Conservation (phyloP, 2,113 vertebrate species). For the Heterocephalus glaber region DNA sequence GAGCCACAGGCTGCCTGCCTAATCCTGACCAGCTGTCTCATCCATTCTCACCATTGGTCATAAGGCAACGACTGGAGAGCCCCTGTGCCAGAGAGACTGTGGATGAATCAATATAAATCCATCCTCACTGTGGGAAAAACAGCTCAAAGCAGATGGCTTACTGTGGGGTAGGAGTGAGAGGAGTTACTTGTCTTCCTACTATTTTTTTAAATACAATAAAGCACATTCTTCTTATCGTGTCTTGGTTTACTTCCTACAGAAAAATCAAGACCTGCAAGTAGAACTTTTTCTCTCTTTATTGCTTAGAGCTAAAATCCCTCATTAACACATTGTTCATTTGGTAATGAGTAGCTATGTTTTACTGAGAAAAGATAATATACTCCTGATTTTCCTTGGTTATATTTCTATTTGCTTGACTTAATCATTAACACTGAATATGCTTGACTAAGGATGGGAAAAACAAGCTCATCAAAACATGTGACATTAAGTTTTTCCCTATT, state of each 20-base stretch:
- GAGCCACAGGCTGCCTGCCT: conserved; percentile 16
- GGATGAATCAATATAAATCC: conserved; percentile 67
- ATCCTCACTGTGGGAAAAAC: conserved; percentile 55
- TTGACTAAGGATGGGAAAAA: conserved; percentile 69
- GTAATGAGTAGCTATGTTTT: neutral
- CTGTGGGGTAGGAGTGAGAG: neutral
- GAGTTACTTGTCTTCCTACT: neutral
- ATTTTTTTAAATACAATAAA: conserved; percentile 42
- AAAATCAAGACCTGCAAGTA: conserved; percentile 20
- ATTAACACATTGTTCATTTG: neutral
- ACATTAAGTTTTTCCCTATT: conserved; percentile 75
- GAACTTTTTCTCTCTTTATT: neutral
- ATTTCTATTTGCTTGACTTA: conserved; percentile 70
- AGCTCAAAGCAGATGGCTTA: conserved; percentile 57
- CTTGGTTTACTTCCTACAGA: conserved; percentile 7
- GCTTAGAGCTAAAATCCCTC: conserved; percentile 22
- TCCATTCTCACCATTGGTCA: conserved; percentile 61
- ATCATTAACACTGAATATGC: conserved; percentile 57
- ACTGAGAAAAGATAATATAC: conserved; percentile 41
- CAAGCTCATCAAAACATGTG: conserved; percentile 64
- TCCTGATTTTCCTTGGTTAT: conserved; percentile 44
- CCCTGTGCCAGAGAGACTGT: conserved; percentile 58
- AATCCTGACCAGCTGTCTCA: conserved; percentile 74
- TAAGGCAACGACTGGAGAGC: conserved; percentile 53
- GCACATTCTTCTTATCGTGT: conserved; percentile 18